Base-by-base conservation (phyloP, 2,113 vertebrate species). In the Callionymus lyra region DNA sequence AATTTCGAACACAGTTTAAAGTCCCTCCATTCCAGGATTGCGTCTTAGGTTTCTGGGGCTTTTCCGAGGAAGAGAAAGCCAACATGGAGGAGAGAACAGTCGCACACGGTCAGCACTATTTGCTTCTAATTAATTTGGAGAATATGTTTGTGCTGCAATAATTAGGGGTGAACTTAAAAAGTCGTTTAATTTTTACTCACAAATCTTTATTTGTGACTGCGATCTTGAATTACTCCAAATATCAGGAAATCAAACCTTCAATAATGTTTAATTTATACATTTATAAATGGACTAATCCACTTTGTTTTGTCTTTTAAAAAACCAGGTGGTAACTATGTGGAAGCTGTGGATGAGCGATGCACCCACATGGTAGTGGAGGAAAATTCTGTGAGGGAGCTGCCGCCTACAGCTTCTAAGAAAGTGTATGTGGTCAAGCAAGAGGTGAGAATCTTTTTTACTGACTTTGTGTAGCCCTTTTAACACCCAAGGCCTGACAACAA, bases 71-170 rank as follows among this genome's bases (percentile, higher is more conserved):
- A 56, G 95, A 99, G 12, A 91, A 86, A 77, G 74, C 70, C 41
- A 97, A 86, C 70, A 99, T 99, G 95, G 91, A 98, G 84, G 92
- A 97, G 80, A 90, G 94, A 82, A 96, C 94, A 42, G 78, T 89
- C 61, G 97, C 93, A 87, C 94, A 99, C 53, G 95, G 95, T 99
- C 55, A 40, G 78, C 64, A 48, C 32, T 12, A 12, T 12, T 10
- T 11, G 10, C 4, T 14, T 10, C n/a, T 9, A 8, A 11, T 16
- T 10, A 6, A 11, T 31, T 31, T 14, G 1, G 3, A 31, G 18
- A 6, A 12, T 2, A 18, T 39, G 6, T 17, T 38, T 38, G 2
- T n/a, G n/a, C n/a, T n/a, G n/a, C n/a, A n/a, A n/a, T n/a, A n/a
- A n/a, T n/a, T n/a, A n/a, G n/a, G n/a, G n/a, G n/a, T n/a, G n/a